These are phyloP conservation scores for Ochropleura leucogaster DNA, from an alignment of 2,888 invertebrate species.

Conservation along the genomic window DNA sequence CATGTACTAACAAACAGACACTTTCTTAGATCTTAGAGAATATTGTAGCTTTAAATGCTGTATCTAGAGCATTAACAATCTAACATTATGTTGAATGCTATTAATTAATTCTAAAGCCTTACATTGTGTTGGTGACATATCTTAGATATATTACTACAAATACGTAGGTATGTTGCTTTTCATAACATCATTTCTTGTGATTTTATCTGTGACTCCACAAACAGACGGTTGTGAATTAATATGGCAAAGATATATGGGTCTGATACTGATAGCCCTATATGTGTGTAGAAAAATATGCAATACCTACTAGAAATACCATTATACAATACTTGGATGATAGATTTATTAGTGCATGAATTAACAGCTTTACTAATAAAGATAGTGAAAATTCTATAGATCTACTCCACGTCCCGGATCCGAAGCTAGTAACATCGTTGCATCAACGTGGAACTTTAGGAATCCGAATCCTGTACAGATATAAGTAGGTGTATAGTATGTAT, in stretches of 20 bases:
- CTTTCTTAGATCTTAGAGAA: conserved; percentile 53
- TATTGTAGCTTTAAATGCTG: conserved; percentile 19
- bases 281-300: conserved; percentile 10
- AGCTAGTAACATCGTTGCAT: background rate
- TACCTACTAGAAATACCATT: background rate
- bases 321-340: background rate
- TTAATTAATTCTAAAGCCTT: conserved; percentile 22
- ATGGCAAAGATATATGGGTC: conserved; percentile 25
- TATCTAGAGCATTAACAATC: conserved; percentile 5
- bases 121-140: conserved; percentile 24
- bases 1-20: conserved; percentile 37
- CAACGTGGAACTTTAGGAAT: conserved; percentile 29
- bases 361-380: background rate
- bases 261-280: conserved; percentile 33
- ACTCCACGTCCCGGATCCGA: background rate
- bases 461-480: background rate
- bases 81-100: conserved; percentile 10
- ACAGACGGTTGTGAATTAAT: conserved; percentile 31
- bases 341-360: background rate
- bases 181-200: conserved; percentile 27
- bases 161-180: conserved; percentile 19
- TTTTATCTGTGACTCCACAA: conserved; percentile 20
- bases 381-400: background rate
- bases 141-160: conserved; percentile 6
- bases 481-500: conserved; percentile 15